Evolutionary conservation across 2,797 vertebrate genomes (phyloP).

Genomic region (Miichthys miiuy): DNA sequence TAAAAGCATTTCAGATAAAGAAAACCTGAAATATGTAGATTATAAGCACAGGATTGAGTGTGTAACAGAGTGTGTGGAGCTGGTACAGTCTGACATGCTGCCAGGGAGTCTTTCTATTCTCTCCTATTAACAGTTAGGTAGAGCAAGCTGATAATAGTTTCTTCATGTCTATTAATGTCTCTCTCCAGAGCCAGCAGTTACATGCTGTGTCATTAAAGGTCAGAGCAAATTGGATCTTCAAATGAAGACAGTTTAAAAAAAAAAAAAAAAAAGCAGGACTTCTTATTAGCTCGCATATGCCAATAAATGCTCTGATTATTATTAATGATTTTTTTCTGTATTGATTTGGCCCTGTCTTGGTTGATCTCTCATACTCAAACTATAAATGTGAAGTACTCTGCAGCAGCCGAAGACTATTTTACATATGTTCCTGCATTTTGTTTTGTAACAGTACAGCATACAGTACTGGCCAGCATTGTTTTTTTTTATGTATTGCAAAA

Average conservation of each 20-base stretch:
- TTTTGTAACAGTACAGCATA: slow-evolving; percentile 2
- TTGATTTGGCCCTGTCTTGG: slow-evolving; percentile 74
- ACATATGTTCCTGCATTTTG: neutral
- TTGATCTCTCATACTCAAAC: slow-evolving; percentile 49
- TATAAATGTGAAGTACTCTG: slow-evolving; percentile 38
- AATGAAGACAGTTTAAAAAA: slow-evolving; percentile 75
- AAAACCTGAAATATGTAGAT: slow-evolving; percentile 47
- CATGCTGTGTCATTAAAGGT: slow-evolving; percentile 84
- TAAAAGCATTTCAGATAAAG: slow-evolving; percentile 64
- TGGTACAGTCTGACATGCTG: slow-evolving; percentile 60
- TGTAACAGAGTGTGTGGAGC: slow-evolving; percentile 41
- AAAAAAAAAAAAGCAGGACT: slow-evolving; percentile 70
- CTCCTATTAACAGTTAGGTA: slow-evolving; percentile 70
- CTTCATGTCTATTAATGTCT: slow-evolving; percentile 81
- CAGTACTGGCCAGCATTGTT: neutral
- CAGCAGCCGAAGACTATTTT: slow-evolving; percentile 19
- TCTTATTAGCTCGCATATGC: slow-evolving; percentile 76
- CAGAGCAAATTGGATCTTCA: slow-evolving; percentile 79
- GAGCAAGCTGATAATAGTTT: slow-evolving; percentile 71
- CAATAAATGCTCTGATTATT: slow-evolving; percentile 86
- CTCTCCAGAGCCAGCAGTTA: slow-evolving; percentile 76
- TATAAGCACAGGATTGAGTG: slow-evolving; percentile 31
- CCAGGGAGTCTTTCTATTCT: slow-evolving; percentile 55
- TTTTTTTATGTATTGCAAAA: slow-evolving; percentile 7
- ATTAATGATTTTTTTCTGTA: slow-evolving; percentile 81